Evolutionary conservation across 2,113 vertebrate genomes (phyloP), one percentile per base, ranked within the genome.

Genomic region (Paratilapia polleni): DNA sequence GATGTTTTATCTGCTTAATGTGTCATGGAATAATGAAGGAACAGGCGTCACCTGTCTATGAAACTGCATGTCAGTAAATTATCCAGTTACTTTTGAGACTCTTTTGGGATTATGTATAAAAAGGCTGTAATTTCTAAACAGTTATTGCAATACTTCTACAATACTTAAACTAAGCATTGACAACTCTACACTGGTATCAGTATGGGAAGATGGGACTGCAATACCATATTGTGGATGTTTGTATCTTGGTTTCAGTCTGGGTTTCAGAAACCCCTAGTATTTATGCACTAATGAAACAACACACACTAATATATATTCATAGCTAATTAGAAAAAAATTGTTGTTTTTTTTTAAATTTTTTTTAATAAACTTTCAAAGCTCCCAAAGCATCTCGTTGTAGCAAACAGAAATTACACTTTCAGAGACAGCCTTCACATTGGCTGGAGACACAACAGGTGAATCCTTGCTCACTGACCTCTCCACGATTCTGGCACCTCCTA

Each of bases 381-480:
- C 3, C 54, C 28, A 58, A 6, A 12, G 8, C 9, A 58, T 20
- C n/a, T 61, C 81, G n/a, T 20, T 64, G 47, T 60, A 78, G 22
- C 10, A 59, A 22, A 79, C 28, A 38, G 13, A 74, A 77, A 68
- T 43, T 57, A 77, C 54, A 77, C 5, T 34, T 66, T n/a, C 14
- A 70, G 73, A 85, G 76, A 19, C 20, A 64, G 41, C 74, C 41
- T 81, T 61, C 74, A 66, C 63, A 28, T 31, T 56, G 62, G 47
- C 80, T 77, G 79, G 59, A 86, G 36, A 75, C 76, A 77, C 78
- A 90, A 66, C 79, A 85, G 83, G 59, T 78, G 83, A 89, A 86
- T 85, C 82, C 85, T 83, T 84, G 56, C 38, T 22, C 31, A 61
- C 22, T 77, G 41, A 83, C 61, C 28, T 83, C 80, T 79, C 41